These are phyloP conservation scores for Megathymus violae DNA, from an alignment of 1,140 invertebrate genomes.

Conservation along the genomic window DNA sequence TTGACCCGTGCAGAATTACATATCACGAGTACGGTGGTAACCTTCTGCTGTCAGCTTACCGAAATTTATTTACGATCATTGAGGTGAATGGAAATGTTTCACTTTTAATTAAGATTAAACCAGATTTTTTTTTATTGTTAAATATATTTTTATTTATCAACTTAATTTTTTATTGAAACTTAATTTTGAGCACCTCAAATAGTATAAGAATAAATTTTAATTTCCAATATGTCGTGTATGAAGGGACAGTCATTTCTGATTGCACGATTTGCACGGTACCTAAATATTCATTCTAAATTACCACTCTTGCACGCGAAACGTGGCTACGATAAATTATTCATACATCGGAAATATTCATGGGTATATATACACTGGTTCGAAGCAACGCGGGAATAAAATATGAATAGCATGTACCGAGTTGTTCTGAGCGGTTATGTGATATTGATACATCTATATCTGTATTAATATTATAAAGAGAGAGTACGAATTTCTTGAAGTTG, in stretches of 20 bases:
- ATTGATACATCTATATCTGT: too few species aligned
- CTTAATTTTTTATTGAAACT: too few species aligned
- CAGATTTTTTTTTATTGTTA: too few species aligned
- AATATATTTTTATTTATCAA: too few species aligned
- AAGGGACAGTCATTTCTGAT: background rate
- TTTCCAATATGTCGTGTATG: too few species aligned
- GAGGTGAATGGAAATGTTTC: background rate
- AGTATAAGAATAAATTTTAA: too few species aligned
- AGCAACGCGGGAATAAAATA: slow-evolving; percentile 13
- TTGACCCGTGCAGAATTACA: slow-evolving; percentile 4
- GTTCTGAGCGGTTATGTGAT: background rate
- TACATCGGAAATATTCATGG: slow-evolving; percentile 28
- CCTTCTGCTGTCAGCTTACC: background rate
- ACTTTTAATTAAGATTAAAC: background rate
- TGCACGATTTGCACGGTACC: slow-evolving; percentile 1
- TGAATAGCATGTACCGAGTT: slow-evolving; percentile 7
- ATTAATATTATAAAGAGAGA: too few species aligned
- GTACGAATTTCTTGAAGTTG: too few species aligned
- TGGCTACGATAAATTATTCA: slow-evolving; percentile 28
- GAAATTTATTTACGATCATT: background rate
- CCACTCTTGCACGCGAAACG: slow-evolving; percentile 10
- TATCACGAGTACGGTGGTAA: background rate
- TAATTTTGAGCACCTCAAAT: too few species aligned
- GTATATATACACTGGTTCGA: slow-evolving; percentile 6
- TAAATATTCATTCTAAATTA: slow-evolving; percentile 7